These are phyloP conservation scores for Serripes groenlandicus DNA, from an alignment of 2,888 invertebrate genomes.

Conservation along the genomic window DNA sequence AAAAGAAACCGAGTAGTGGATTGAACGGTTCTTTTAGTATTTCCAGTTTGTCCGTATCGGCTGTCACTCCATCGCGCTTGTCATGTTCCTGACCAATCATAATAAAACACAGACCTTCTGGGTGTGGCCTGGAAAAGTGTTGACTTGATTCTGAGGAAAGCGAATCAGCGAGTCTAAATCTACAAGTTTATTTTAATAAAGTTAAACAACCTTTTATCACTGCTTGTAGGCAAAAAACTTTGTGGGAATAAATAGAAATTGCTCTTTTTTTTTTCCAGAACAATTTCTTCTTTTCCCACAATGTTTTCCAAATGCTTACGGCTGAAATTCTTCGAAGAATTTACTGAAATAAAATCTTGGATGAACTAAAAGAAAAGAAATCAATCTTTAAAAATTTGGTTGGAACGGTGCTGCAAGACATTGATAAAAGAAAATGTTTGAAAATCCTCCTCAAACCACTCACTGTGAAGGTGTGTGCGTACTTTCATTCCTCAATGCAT, in stretches of 20 bases:
- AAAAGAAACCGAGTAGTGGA: constrained; percentile 58
- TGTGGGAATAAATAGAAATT: neutral
- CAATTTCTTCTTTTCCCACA: neutral
- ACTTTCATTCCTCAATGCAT: constrained; percentile 69
- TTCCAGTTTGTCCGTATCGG: constrained; percentile 64
- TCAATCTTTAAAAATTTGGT: no score
- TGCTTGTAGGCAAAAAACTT: neutral
- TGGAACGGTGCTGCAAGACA: no score
- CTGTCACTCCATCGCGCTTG: constrained; percentile 65
- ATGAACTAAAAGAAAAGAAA: no score
- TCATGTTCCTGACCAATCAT: constrained; percentile 48
- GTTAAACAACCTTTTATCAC: no score
- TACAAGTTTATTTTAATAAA: no score
- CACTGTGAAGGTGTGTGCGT: constrained; percentile 31
- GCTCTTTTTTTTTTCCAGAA: neutral
- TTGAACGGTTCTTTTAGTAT: constrained; percentile 64
- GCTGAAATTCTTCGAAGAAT: no score
- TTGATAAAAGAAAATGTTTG: no score
- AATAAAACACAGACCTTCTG: neutral
- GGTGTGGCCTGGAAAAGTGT: neutral
- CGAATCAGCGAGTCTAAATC: no score
- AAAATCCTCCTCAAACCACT: constrained; percentile 16
- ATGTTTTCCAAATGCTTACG: neutral
- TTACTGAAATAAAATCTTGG: no score
- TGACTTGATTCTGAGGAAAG: no score